These are phyloP conservation scores for Eupithecia exiguata DNA, from an alignment of 2,888 invertebrate species.

Conservation along the genomic window DNA sequence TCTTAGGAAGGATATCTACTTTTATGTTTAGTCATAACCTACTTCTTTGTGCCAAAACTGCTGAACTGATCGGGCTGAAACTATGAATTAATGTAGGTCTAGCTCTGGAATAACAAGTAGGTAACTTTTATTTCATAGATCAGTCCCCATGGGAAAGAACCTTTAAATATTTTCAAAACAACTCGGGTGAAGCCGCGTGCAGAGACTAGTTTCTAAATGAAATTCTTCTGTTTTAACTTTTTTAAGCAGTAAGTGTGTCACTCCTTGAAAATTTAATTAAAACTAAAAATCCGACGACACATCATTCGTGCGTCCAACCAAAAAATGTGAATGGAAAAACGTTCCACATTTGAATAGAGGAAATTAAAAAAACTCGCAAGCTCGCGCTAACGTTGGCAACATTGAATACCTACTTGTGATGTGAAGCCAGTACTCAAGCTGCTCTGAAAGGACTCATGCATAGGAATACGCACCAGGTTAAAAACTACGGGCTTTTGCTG, in stretches of 20 bases:
- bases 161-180: background rate
- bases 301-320: constrained; percentile 32
- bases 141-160: background rate
- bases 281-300: constrained; percentile 42
- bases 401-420: constrained; percentile 58
- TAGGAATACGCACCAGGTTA: constrained; percentile 49
- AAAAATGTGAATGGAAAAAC: constrained; percentile 33
- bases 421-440: constrained; percentile 47
- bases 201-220: background rate
- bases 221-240: background rate
- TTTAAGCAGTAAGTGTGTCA: background rate
- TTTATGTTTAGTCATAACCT: no score
- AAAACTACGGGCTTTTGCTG: constrained; percentile 52
- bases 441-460: constrained; percentile 56
- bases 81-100: no score
- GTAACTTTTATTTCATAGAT: background rate
- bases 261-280: constrained; percentile 30
- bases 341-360: constrained; percentile 50
- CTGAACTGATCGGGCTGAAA: background rate
- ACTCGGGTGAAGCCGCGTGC: background rate
- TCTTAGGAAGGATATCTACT: no score
- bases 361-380: constrained; percentile 48
- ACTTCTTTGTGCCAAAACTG: background rate
- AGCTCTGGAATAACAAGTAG: no score
- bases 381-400: constrained; percentile 50